Conservation (phyloP, 2,797 vertebrate species). For the Hephaestus fuliginosus region DNA sequence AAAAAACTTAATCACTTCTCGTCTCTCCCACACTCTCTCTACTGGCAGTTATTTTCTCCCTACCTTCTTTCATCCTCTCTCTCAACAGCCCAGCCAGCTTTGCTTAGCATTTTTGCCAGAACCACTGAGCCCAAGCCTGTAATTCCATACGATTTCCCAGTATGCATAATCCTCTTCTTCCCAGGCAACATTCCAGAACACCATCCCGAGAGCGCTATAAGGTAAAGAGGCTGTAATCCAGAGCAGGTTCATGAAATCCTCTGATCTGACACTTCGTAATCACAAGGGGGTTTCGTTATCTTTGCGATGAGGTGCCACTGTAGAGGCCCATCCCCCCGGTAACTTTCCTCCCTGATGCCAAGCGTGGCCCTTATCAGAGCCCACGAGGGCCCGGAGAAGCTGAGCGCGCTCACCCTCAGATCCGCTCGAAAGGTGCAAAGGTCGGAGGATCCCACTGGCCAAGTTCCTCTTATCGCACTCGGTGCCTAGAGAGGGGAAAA, state of each 20-base stretch:
- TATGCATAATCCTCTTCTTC: slow-evolving; percentile 75
- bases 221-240: slow-evolving; percentile 73
- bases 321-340: slow-evolving; percentile 18
- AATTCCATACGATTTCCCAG: slow-evolving; percentile 77
- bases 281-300: slow-evolving; percentile 71
- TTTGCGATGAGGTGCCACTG: slow-evolving; percentile 47
- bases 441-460: slow-evolving; percentile 60
- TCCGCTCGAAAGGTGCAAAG: slow-evolving; percentile 57
- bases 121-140: slow-evolving; percentile 63
- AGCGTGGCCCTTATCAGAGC: slow-evolving; percentile 65
- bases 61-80: slow-evolving; percentile 54
- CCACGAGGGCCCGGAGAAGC: slow-evolving; percentile 35
- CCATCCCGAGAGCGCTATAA: slow-evolving; percentile 53
- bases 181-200: slow-evolving; percentile 56
- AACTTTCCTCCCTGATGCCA: slow-evolving; percentile 41
- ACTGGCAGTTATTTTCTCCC: slow-evolving; percentile 17
- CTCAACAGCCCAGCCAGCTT: slow-evolving; percentile 36
- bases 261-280: slow-evolving; percentile 66
- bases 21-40: not conserved
- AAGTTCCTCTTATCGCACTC: slow-evolving; percentile 53
- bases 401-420: slow-evolving; percentile 34
- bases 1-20: slow-evolving; percentile 3
- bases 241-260: slow-evolving; percentile 71
- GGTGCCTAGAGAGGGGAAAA: slow-evolving; percentile 22
- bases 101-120: slow-evolving; percentile 53